These are phyloP conservation scores for Hesperia comma DNA, from an alignment of 2,888 invertebrate genomes.

Conservation along the genomic window DNA sequence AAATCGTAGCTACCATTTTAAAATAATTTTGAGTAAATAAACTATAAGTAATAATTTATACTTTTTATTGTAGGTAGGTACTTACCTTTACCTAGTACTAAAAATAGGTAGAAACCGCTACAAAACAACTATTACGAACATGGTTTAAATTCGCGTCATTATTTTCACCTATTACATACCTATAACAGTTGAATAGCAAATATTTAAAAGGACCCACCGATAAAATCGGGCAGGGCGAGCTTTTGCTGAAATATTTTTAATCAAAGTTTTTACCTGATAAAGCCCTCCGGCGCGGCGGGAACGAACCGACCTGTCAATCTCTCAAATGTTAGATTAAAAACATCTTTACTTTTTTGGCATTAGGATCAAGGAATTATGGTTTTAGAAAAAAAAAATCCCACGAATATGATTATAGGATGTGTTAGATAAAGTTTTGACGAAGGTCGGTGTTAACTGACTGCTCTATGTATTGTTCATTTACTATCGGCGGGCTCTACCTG, in stretches of 20 bases:
- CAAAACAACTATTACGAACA: too few species aligned
- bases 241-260: slow-evolving; percentile 82
- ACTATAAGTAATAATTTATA: too few species aligned
- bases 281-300: slow-evolving; percentile 61
- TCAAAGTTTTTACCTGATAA: slow-evolving; percentile 80
- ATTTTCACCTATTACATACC: slow-evolving; percentile 3
- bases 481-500: slow-evolving; percentile 42
- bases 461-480: slow-evolving; percentile 51
- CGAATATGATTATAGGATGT: slow-evolving; percentile 77
- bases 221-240: slow-evolving; percentile 55
- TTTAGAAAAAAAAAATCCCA: slow-evolving; percentile 55
- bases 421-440: slow-evolving; percentile 82
- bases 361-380: slow-evolving; percentile 79
- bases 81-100: too few species aligned
- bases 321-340: slow-evolving; percentile 82
- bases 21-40: too few species aligned
- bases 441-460: slow-evolving; percentile 64
- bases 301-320: slow-evolving; percentile 82
- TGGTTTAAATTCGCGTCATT: too few species aligned
- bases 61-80: too few species aligned
- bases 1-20: too few species aligned
- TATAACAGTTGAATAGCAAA: slow-evolving; percentile 32
- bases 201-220: slow-evolving; percentile 49
- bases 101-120: too few species aligned
- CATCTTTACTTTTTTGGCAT: slow-evolving; percentile 78